Base-by-base conservation (phyloP, 2,113 vertebrate species). In the Actinemys pallida region DNA sequence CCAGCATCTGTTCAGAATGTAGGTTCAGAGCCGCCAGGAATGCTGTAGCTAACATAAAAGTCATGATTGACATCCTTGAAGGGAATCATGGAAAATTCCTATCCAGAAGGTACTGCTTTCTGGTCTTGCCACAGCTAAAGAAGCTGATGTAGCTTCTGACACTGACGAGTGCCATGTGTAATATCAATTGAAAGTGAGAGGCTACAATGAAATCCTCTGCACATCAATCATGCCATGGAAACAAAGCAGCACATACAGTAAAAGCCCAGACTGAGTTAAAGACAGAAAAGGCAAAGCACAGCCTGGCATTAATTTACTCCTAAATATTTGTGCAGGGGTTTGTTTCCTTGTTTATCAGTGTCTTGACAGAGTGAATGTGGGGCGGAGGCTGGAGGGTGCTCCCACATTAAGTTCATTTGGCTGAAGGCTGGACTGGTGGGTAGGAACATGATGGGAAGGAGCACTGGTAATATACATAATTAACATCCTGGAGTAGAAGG, bases 61-160 rank as follows among this genome's bases (percentile, higher is more conserved):
- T 6, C 17, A 88, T 83, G 82, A 89, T 0, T 93, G 79, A 92
- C 83, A 93, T 84, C n/a, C 56, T 93, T 91, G 88, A 95, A 90
- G 83, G 76, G 62, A 89, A 87, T 93, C 84, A 65, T 22, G 53
- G 53, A 95, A 65, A 17, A 95, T 25, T 62, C 59, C 42, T 82
- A n/a, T 92, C 84, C 92, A 85, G 72, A 53, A 81, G 75, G 83
- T 49, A 42, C 0, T 0, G 27, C 83, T 82, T 62, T 93, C 81
- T 89, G 87, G 80, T 92, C n/a, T 91, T 92, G 87, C 86, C 90
- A 78, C 86, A 72, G 8, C 81, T 62, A 0, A 84, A 91, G 49
- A 96, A 82, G 90, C 79, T 94, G 91, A 69, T 89, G 45, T 80
- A 87, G 81, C 69, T 94, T 78, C 87, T 96, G 94, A 93, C 87